These are phyloP conservation scores for Lasioglossum leucozonium DNA, from an alignment of 2,888 invertebrate genomes.

Conservation along the genomic window DNA sequence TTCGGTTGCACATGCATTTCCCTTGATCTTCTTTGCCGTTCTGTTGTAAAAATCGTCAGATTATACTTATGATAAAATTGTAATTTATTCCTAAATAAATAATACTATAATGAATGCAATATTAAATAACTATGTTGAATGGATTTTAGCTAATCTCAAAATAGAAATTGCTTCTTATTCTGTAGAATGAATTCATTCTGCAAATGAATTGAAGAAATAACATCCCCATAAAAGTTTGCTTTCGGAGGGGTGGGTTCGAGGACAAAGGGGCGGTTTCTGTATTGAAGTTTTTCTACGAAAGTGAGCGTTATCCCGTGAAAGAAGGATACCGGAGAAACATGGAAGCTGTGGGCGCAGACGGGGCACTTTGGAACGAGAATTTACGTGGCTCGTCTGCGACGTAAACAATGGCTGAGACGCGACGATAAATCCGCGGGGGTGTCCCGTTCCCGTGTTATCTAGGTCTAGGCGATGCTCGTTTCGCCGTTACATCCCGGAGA, in stretches of 20 bases:
- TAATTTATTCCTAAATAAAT: not conserved
- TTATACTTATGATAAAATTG: not conserved
- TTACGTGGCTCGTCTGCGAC: slow-evolving; percentile 66
- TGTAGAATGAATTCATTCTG: not conserved
- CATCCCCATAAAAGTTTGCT: not conserved
- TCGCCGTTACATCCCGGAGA: slow-evolving; percentile 38
- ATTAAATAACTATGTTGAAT: not conserved
- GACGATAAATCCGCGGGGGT: slow-evolving; percentile 73
- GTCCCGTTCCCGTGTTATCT: slow-evolving; percentile 65
- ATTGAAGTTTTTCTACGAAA: slow-evolving; percentile 14
- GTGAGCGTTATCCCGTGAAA: slow-evolving; percentile 34
- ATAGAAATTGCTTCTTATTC: not conserved
- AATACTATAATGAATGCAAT: not conserved
- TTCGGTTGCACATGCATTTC: not conserved
- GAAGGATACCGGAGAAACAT: slow-evolving; percentile 28
- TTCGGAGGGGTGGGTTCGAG: not conserved
- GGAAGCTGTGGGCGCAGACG: slow-evolving; percentile 54
- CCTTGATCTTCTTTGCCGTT: not conserved
- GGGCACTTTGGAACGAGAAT: slow-evolving; percentile 69
- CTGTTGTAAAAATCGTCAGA: not conserved
- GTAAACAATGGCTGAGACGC: slow-evolving; percentile 75
- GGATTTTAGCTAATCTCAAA: not conserved
- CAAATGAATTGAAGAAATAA: not conserved
- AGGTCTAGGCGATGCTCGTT: slow-evolving; percentile 71
- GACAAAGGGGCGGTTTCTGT: not conserved